phyloP scores from a whole-genome alignment of 2,113 vertebrate species.

The Nyctibius bracteatus region DNA sequence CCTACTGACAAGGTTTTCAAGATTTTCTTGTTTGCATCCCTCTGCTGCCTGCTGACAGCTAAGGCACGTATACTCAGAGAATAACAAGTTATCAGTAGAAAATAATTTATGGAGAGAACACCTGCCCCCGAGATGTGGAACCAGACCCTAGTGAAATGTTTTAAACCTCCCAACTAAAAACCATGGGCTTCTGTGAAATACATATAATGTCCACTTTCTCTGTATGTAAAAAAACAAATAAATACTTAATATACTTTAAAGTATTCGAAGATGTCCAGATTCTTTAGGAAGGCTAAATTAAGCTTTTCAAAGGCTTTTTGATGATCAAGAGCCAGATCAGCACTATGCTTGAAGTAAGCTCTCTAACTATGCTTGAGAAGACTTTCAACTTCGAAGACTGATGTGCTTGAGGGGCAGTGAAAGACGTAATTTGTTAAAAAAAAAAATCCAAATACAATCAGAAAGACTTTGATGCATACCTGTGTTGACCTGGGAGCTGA shows the following conservation, averaged over 20 bases:
- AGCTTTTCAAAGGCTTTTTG: conserved; percentile 33
- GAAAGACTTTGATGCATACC: conserved; percentile 12
- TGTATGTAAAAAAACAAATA: not conserved
- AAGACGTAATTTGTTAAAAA: conserved; percentile 6
- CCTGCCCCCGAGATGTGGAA: not conserved
- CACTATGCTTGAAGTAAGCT: not conserved
- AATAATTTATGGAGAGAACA: not conserved
- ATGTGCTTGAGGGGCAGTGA: not conserved
- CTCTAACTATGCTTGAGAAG: not conserved
- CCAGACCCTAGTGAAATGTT: not conserved
- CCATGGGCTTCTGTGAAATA: not conserved
- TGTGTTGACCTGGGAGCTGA: not conserved
- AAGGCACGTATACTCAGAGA: not conserved
- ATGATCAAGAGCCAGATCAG: conserved; percentile 20
- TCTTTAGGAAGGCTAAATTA: conserved; percentile 3
- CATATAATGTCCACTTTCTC: not conserved
- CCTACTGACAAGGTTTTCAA: not conserved
- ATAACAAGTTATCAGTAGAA: not conserved
- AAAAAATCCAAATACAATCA: not conserved
- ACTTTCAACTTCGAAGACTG: conserved; percentile 51
- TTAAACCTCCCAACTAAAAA: not conserved
- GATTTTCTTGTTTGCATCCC: not conserved
- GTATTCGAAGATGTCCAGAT: not conserved
- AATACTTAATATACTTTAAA: not conserved
- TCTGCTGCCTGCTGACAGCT: not conserved